Evolutionary conservation across 2,888 invertebrate genomes (phyloP), one percentile per base, ranked within the genome.

Genomic region (Candidula unifasciata): DNA sequence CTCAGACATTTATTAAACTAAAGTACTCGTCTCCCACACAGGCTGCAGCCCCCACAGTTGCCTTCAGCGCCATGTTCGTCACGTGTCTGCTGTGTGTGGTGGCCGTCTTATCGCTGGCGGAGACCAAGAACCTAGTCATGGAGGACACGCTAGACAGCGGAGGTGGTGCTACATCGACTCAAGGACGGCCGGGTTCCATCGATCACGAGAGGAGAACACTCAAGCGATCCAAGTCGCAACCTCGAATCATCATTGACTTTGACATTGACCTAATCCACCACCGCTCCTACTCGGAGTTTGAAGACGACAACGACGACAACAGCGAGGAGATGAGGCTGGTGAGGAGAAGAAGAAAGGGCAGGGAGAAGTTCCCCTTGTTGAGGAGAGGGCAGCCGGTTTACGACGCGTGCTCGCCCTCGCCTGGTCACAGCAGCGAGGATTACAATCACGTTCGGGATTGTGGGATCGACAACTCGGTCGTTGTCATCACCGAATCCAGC

Each of bases 211-310:
- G 33, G 35, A n/a, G 6, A 24, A 3, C 33, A 6, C 60, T 71
- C 33, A 69, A 33, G 24, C 35, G 78, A 13, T 27, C 78, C 0
- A 18, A 8, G 3, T 78, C 78, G 16, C 77, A 77, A 77, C 66
- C 79, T 44, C 68, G 69, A 52, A 60, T 73, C n/a, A 73, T 81
- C 73, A 71, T 81, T 37, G 81, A 81, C 73, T 54, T 81, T 18
- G 81, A 81, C 37, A 73, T 60, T 1, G 81, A 81, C n/a, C 81
- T 81, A 60, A 81, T 81, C 18, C 81, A 81, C 21, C 81, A 81
- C 24, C 68, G 69, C 35, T 73, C 71, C 21, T 81, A 81, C 30
- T 81, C 81, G 1, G 81, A 81, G 57, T 81, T 73, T n/a, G 81
- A 81, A 60, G 81, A 81, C 13, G 73, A 73, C 21, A 60, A 60